Evolutionary conservation across 2,113 vertebrate species (phyloP), one percentile per base, ranked within the genome.

Genomic region (Panurus biarmicus): DNA sequence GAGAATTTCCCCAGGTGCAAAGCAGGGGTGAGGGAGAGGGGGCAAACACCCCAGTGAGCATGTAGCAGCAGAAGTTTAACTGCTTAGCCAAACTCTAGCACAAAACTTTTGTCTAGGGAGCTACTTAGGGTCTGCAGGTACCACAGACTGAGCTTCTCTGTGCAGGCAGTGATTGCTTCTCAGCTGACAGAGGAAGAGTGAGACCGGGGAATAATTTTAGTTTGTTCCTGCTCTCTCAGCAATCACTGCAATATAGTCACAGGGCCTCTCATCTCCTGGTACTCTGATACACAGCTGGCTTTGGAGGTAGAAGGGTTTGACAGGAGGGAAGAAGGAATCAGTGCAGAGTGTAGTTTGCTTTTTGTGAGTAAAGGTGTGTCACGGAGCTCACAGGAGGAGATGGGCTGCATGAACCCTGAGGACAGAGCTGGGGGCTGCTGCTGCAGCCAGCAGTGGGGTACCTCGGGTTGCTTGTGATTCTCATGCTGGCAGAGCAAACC

Each of bases 401-500:
- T 14, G 16, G 33, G 42, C 56, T 87, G 31, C 12, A 8, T 51
- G 60, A 69, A 33, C 38, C 60, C 58, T 38, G 62, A 58, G 28
- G 38, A 18, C 61, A 78, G 42, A 72, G 44, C 48, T 72, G 56
- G 42, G n/a, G 19, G 31, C 75, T 90, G 73, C 54, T 69, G 54
- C 75, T 75, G 67, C 35, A 79, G 48, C 31, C 72, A 79, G 57
- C 36, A 33, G 23, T 29, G 50, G 31, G 65, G 29, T 61, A 7
- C 28, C 26, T 57, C 0, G 0, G 4, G 0, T 57, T 89, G 50
- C 21, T 65, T 40, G 51, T 53, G 51, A 35, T 65, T 87, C 36
- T 74, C 0, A 0, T 42, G 24, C 28, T 61, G 16, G 48, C n/a
- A 47, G 77, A 26, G 21, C 5, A 5, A 70, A 33, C 31, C 56